Evolutionary conservation across 1,140 invertebrate genomes (phyloP).

Genomic region (Papilio polyxenes): DNA sequence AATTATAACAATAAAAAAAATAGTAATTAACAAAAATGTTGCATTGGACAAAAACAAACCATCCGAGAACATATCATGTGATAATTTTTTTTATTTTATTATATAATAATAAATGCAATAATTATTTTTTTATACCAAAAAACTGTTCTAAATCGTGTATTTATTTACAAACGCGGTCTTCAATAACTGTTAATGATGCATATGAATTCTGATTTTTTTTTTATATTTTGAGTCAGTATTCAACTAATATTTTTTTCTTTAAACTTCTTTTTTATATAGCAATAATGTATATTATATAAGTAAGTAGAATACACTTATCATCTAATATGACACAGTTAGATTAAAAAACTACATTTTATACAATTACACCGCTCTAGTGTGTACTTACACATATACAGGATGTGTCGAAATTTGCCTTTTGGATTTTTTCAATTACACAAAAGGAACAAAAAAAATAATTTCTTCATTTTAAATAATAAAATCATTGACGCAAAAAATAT

Average conservation of each 20-base stretch:
- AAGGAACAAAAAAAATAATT: conserved; percentile 5
- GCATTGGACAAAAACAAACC: conserved; percentile 70
- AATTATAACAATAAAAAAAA: conserved; percentile 78
- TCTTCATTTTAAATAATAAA: conserved; percentile 25
- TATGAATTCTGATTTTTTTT: conserved; percentile 22
- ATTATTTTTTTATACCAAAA: conserved; percentile 61
- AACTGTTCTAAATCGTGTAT: conserved; percentile 70
- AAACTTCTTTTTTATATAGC: conserved; percentile 75
- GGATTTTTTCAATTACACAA: conserved; percentile 32
- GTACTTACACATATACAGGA: conserved; percentile 75
- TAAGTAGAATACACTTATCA: conserved; percentile 78
- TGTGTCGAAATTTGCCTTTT: conserved; percentile 55
- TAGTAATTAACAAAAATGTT: conserved; percentile 72
- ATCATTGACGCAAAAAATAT: background rate
- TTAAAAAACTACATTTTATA: conserved; percentile 74
- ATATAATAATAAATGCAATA: conserved; percentile 77
- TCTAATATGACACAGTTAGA: conserved; percentile 80
- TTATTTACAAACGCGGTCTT: conserved; percentile 67
- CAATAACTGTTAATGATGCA: conserved; percentile 19
- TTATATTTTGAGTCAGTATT: conserved; percentile 61
- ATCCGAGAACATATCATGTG: conserved; percentile 73
- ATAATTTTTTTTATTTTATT: conserved; percentile 51
- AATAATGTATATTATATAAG: conserved; percentile 71
- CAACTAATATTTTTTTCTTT: conserved; percentile 76
- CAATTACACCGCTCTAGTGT: conserved; percentile 66